Evolutionary conservation across 2,797 vertebrate genomes (phyloP), one percentile per base, ranked within the genome.

Genomic region (Acestrorhynchus altus): DNA sequence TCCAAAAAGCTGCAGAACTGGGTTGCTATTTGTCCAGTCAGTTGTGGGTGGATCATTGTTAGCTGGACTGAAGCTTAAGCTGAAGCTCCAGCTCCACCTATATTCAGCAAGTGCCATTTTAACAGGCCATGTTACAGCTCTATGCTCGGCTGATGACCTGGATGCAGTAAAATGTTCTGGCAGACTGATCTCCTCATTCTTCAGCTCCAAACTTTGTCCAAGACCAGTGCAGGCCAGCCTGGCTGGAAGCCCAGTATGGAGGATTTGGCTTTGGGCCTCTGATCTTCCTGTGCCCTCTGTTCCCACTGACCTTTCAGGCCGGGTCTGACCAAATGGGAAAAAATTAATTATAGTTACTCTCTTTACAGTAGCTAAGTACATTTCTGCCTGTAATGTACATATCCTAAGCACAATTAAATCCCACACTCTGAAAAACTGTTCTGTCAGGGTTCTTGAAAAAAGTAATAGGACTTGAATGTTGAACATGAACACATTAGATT

Each of bases 271-370:
- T 11, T 10, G 46, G 56, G 35, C 20, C 49, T 28, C 42, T 60
- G 49, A 20, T 70, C 44, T 74, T 66, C 31, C 61, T 47, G 72
- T 59, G 51, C 49, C 46, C 46, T 81, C 35, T 73, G 46, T 46
- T 77, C 70, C 31, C 4, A 22, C 80, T 87, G 88, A 83, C 86
- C 78, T n/a, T n/a, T n/a, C n/a, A n/a, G n/a, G n/a, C n/a, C n/a
- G n/a, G n/a, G n/a, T n/a, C n/a, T n/a, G n/a, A 49, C 76, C 82
- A 85, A 83, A 82, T 81, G 51, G 51, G 22, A 24, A 54, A 83
- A 16, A 47, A 47, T 15, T 5, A 47, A 16, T 47, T 47, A 47
- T 15, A 47, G 8, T 15, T 16, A 9, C 13, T 47, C 46, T 47
- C 4, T 12, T 47, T 47, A 47, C 46, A 18, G 46, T 47, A 6